Base-by-base conservation (phyloP, 2,113 vertebrate species). In the Dissostichus mawsoni region DNA sequence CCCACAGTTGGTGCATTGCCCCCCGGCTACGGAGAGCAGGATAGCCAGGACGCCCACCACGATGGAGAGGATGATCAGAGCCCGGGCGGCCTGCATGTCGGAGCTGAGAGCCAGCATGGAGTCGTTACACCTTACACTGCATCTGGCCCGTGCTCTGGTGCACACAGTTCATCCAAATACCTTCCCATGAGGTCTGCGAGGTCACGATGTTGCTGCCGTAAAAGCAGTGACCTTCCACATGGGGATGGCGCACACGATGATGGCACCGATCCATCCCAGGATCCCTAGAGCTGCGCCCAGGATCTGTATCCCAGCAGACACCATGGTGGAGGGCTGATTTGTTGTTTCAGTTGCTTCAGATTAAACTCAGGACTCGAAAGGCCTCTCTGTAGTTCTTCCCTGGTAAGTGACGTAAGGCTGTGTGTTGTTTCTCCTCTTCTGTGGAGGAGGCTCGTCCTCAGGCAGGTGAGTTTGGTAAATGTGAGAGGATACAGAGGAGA, bases 111-210 rank as follows among this genome's bases (percentile, higher is more conserved):
- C 95, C 80, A 96, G 85, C 93, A 96, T 85, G 74, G 95, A 96
- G 92, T 96, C 95, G 23, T 96, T 96, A 95, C 69, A 96, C 93
- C 75, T 96, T 96, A 67, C 95, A 96, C 76, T 96, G 95, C 95
- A 96, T 96, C 90, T 96, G 95, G 18, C 95, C 95, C 0, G 95
- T 96, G 87, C 95, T 96, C 91, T 96, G 95, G 4, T 84, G 52
- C 47, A 96, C 94, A 1, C 95, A 96, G 84, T 0, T 94, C 95
- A 96, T 95, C 95, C 95, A 96, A 51, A 96, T 94, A 11, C 95
- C 95, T 53, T 95, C 94, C 94, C 93, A 95, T 0, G 17, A 0
- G 0, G 59, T 89, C 89, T 96, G 95, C 1, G 95, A 61, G 1
- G 95, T 95, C 11, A 95, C 80, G 5, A 96, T 96, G 92, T 89